These are phyloP conservation scores for Perccottus glenii DNA, from an alignment of 2,113 vertebrate genomes.

Conservation along the genomic window DNA sequence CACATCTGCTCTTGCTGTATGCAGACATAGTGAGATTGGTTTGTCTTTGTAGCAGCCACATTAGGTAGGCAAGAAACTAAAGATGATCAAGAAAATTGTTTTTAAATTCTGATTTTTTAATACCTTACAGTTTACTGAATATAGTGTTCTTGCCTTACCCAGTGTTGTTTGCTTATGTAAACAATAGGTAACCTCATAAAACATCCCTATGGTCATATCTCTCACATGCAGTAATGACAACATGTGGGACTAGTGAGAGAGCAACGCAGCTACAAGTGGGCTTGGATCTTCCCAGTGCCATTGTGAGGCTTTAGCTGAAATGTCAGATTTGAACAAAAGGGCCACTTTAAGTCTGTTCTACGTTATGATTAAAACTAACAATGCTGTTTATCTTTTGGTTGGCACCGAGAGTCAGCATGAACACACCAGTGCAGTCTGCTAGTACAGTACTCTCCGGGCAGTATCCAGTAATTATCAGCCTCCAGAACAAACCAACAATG, in stretches of 20 bases:
- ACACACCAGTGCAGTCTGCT: background rate
- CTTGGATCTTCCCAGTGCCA: conserved; percentile 9
- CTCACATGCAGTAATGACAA: too few relatives aligned
- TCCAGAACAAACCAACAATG: conserved; percentile 22
- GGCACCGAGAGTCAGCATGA: conserved; percentile 3
- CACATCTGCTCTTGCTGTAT: background rate
- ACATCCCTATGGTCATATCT: too few relatives aligned
- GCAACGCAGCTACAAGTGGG: background rate
- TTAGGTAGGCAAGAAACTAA: background rate
- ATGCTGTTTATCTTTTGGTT: background rate
- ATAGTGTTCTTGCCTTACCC: too few relatives aligned
- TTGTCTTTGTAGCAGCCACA: background rate
- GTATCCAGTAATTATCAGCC: conserved; percentile 28
- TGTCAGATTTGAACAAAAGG: conserved; percentile 19
- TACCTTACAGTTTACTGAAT: too few relatives aligned
- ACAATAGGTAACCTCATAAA: too few relatives aligned
- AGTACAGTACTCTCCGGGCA: background rate
- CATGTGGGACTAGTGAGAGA: background rate
- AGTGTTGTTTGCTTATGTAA: too few relatives aligned
- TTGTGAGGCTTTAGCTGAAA: background rate
- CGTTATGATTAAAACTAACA: conserved; percentile 1
- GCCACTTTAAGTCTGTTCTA: background rate
- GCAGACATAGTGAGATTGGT: too few relatives aligned
- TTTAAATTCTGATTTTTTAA: too few relatives aligned
- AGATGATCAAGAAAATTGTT: too few relatives aligned